Conservation (phyloP, 1,140 invertebrate species). For the Brachionus calyciflorus region DNA sequence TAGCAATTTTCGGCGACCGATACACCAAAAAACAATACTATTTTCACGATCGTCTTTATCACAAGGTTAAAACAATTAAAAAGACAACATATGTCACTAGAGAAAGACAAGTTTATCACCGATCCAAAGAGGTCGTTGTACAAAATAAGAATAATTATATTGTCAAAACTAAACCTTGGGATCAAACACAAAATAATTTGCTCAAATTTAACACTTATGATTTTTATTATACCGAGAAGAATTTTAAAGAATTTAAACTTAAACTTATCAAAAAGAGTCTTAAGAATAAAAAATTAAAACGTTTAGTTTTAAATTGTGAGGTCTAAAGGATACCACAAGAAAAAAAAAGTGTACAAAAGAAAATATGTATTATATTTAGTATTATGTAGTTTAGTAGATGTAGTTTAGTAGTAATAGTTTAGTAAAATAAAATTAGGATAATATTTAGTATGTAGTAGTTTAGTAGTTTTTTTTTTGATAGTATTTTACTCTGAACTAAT, state of each 20-base stretch:
- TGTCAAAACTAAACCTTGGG: too few relatives aligned
- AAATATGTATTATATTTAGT: background rate
- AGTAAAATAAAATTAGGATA: too few relatives aligned
- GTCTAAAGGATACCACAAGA: too few relatives aligned
- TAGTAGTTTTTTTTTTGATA: too few relatives aligned
- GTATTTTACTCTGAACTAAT: too few relatives aligned
- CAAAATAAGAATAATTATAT: background rate
- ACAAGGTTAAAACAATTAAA: background rate
- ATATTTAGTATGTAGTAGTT: too few relatives aligned
- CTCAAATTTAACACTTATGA: background rate
- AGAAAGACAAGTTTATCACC: background rate
- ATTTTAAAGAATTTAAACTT: conserved; percentile 18
- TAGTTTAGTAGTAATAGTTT: conserved; percentile 31
- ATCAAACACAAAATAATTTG: background rate
- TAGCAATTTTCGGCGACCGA: background rate
- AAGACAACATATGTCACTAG: background rate
- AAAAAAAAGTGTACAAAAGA: too few relatives aligned
- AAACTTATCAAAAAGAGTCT: background rate
- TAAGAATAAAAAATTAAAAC: conserved; percentile 2
- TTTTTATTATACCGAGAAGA: conserved; percentile 19
- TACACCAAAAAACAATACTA: background rate
- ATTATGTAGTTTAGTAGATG: conserved; percentile 21
- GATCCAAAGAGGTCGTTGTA: background rate
- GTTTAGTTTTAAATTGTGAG: background rate
- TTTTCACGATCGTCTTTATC: background rate